Conservation (phyloP, 1,140 invertebrate genomes). For the Vanessa tameamea region DNA sequence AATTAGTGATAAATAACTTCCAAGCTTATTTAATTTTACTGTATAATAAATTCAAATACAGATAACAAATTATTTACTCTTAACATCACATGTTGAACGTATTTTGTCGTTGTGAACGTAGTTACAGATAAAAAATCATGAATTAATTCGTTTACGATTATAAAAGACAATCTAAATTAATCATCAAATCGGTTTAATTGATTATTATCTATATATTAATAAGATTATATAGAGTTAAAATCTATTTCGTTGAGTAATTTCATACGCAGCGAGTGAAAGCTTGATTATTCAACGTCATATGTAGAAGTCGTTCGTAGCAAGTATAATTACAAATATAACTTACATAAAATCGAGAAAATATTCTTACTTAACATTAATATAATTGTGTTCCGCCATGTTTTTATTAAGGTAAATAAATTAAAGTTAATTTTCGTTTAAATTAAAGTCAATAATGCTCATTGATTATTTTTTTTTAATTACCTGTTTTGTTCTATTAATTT, state of each 20-base stretch:
- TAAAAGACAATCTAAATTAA: not conserved
- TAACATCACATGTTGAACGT: not conserved
- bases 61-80: not conserved
- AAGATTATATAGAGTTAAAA: not conserved
- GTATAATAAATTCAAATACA: slow-evolving; percentile 8
- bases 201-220: not conserved
- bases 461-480: too few relatives aligned
- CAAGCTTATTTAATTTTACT: slow-evolving; percentile 31
- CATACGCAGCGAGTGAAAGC: slow-evolving; percentile 12
- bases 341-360: slow-evolving; percentile 18
- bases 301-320: not conserved
- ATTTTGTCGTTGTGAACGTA: not conserved
- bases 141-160: not conserved
- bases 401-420: too few relatives aligned
- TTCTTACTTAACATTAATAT: not conserved
- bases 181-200: slow-evolving; percentile 5
- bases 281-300: slow-evolving; percentile 10
- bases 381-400: not conserved
- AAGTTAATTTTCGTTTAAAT: too few relatives aligned
- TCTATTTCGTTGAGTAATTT: not conserved
- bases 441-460: too few relatives aligned
- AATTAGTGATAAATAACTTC: slow-evolving; percentile 41
- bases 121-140: not conserved
- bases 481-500: too few relatives aligned
- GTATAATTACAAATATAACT: slow-evolving; percentile 15